Base-by-base conservation (phyloP, 2,113 vertebrate species). In the Pyxicephalus adspersus region DNA sequence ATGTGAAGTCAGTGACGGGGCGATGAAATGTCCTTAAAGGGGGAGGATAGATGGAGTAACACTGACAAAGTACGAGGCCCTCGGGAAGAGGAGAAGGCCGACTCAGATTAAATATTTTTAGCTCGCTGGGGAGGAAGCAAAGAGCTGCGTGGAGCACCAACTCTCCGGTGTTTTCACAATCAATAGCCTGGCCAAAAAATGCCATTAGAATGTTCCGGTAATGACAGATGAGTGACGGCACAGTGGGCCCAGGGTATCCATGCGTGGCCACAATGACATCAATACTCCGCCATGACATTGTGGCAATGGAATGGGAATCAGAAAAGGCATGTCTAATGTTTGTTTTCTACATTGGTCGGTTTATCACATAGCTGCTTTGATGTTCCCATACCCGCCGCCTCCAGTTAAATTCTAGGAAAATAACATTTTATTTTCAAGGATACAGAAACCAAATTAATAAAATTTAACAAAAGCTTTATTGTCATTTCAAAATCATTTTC, bases 1-100 rank as follows among this genome's bases (percentile, higher is more conserved):
- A 82, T 75, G 72, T 58, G 60, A 66, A 58, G 71, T 54, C 18
- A 66, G 63, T 75, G 80, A 82, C 80, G 29, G 71, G 80, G 80
- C 63, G 80, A 82, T 82, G 80, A 75, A 75, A 82, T 58, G 29
- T 82, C 54, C 70, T 50, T 55, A 64, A 26, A 75, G 29, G 71
- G 61, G 75, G 72, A 73, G 80, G 68, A 82, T 71, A 82, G 25
- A 82, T 50, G 52, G 80, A 45, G 70, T 28, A 73, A 58, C 34
- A 17, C 71, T 23, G 60, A 73, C 68, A 81, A 65, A 74, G 67
- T 52, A 64, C 18, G 45, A 50, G 75, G 26, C 34, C 55, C 70
- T 65, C 34, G 19, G 51, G 13, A 52, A 15, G 52, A 60, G 34
- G 28, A 74, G 60, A 19, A 45, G 45, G 64, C 31, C 22, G 23